Percentiles rank a stretch among this genome's conserved stretches.
Conservation (phyloP, 2,888 invertebrate species). For the Steinernema hermaphroditum region DNA sequence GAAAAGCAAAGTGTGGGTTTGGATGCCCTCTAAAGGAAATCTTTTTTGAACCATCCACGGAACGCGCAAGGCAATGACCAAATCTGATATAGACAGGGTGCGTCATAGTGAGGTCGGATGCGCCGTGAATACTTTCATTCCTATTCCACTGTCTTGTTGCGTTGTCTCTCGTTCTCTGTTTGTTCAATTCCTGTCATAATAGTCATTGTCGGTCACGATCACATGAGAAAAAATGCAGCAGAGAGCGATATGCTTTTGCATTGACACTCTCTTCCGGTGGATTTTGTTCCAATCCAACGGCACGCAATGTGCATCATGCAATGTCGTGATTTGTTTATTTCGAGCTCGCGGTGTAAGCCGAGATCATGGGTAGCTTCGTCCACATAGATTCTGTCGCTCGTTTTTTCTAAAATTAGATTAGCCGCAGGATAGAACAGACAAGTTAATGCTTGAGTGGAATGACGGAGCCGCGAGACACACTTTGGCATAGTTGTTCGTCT, state of each 20-base stretch:
- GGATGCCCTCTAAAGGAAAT: background rate
- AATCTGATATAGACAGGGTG: background rate
- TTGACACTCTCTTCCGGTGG: too few relatives aligned
- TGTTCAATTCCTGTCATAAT: slow-evolving; percentile 7
- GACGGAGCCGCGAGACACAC: background rate
- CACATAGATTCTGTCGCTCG: too few relatives aligned
- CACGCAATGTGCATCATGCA: too few relatives aligned
- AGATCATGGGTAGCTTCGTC: too few relatives aligned
- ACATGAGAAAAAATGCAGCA: background rate
- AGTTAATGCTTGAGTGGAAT: background rate
- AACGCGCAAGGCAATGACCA: background rate
- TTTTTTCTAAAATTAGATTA: background rate
- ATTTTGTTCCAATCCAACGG: too few relatives aligned
- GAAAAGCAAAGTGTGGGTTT: background rate
- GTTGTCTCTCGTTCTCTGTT: slow-evolving; percentile 6
- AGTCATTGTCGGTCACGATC: background rate
- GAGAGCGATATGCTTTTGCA: too few relatives aligned
- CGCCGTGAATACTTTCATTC: background rate
- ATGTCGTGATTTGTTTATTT: too few relatives aligned
- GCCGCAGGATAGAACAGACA: slow-evolving; percentile 3
- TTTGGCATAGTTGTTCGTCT: background rate
- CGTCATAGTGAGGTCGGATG: background rate
- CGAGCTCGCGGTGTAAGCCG: too few relatives aligned
- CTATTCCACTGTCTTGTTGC: background rate
- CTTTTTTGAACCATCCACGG: background rate